phyloP scores from a whole-genome alignment of 2,888 invertebrate species.

The Melanotus villosus region DNA sequence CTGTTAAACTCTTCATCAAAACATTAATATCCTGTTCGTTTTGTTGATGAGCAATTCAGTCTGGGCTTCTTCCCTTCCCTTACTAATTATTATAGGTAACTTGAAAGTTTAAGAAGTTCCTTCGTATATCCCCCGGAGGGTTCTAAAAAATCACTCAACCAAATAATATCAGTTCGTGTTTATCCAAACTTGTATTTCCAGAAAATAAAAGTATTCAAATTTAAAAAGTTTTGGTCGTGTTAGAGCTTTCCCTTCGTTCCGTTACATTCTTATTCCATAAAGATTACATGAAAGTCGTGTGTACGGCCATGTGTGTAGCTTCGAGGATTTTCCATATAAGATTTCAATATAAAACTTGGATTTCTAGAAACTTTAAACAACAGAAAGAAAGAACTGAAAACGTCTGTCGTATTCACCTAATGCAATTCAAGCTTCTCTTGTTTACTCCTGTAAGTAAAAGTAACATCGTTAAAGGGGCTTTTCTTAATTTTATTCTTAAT shows the following conservation, averaged over 20 bases:
- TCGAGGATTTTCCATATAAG: slow-evolving; percentile 39
- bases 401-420: slow-evolving; percentile 45
- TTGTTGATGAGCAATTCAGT: no score
- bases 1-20: no score
- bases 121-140: no score
- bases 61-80: no score
- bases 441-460: slow-evolving; percentile 59
- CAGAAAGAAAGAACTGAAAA: background rate
- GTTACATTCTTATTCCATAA: slow-evolving; percentile 54
- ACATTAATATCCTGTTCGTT: no score
- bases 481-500: slow-evolving; percentile 59
- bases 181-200: slow-evolving; percentile 35
- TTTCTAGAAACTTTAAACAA: slow-evolving; percentile 19
- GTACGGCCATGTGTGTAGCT: slow-evolving; percentile 50
- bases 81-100: no score
- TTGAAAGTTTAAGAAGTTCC: no score
- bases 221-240: slow-evolving; percentile 40
- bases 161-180: slow-evolving; percentile 32
- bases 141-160: slow-evolving; percentile 10
- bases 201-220: slow-evolving; percentile 42
- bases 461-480: slow-evolving; percentile 61
- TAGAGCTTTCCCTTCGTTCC: slow-evolving; percentile 32
- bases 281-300: slow-evolving; percentile 53
- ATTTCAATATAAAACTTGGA: slow-evolving; percentile 46
- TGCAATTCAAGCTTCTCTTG: slow-evolving; percentile 58